Conservation (phyloP, 2,113 vertebrate species). For the Uropsilus gracilis region DNA sequence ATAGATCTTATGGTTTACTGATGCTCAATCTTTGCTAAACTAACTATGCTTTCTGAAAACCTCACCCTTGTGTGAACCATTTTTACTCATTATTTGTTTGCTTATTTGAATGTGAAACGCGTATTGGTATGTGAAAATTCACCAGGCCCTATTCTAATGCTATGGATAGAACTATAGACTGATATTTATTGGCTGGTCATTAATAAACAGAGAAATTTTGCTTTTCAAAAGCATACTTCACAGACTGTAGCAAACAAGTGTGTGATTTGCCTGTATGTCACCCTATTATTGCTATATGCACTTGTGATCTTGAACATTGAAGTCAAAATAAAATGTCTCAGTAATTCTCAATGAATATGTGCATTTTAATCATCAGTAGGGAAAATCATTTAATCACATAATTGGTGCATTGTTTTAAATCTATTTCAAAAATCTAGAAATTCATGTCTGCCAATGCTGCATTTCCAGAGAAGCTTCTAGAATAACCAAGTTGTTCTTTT, state of each 20-base stretch:
- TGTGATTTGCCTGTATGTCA: neutral
- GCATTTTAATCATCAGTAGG: neutral
- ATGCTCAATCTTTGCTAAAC: neutral
- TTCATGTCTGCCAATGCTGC: neutral
- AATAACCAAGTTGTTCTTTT: neutral
- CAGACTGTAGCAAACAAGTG: neutral
- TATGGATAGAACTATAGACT: neutral
- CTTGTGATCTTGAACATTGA: neutral
- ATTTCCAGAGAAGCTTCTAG: slow-evolving; percentile 34
- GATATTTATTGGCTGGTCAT: neutral
- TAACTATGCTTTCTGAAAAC: neutral
- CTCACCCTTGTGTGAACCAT: neutral
- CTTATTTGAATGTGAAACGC: neutral
- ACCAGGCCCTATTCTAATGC: neutral
- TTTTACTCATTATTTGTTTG: neutral
- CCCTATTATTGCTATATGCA: neutral
- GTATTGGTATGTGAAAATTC: neutral
- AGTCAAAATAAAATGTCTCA: neutral
- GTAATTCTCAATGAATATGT: slow-evolving; percentile 4
- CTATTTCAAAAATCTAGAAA: neutral
- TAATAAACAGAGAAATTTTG: neutral
- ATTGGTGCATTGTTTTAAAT: slow-evolving; percentile 18
- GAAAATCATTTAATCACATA: slow-evolving; percentile 21
- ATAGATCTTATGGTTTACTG: neutral
- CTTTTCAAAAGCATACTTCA: neutral